A percentile compares a stretch with the other conserved stretches of the same genome.
Conservation (phyloP, 2,888 invertebrate species). For the Subacronicta megacephala region DNA sequence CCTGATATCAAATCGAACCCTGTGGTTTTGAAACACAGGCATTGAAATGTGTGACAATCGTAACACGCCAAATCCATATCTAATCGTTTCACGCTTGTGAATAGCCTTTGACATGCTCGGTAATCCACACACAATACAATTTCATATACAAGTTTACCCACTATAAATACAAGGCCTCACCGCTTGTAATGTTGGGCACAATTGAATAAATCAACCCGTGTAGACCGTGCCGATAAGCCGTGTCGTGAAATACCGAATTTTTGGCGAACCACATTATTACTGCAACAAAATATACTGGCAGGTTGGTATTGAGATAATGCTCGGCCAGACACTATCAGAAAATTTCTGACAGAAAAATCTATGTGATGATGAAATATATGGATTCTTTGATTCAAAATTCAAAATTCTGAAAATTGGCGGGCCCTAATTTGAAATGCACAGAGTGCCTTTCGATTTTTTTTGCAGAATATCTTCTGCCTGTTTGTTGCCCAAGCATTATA, state of each 20-base stretch:
- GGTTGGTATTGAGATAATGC: not conserved
- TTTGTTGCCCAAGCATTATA: too few species aligned
- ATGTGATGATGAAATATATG: too few species aligned
- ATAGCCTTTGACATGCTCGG: constrained; percentile 50
- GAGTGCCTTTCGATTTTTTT: too few species aligned
- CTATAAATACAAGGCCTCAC: constrained; percentile 34
- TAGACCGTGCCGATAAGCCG: constrained; percentile 12
- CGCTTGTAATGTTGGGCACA: constrained; percentile 14
- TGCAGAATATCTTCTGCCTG: too few species aligned
- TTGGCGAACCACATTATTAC: constrained; percentile 1
- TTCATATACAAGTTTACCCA: constrained; percentile 33
- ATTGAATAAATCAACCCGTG: constrained; percentile 38
- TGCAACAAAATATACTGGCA: constrained; percentile 2
- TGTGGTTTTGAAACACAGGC: constrained; percentile 18
- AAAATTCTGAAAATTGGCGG: too few species aligned
- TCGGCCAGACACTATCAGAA: too few species aligned
- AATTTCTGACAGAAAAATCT: too few species aligned
- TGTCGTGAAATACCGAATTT: constrained; percentile 11
- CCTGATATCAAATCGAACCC: constrained; percentile 31
- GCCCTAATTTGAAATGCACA: too few species aligned
- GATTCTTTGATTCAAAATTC: too few species aligned
- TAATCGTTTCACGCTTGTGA: constrained; percentile 49
- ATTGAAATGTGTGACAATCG: constrained; percentile 38
- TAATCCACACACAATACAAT: constrained; percentile 57
- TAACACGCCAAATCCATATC: constrained; percentile 51